A percentile compares a stretch with the other conserved stretches of the same genome.
Conservation (phyloP, 2,797 vertebrate species). For the Manis javanica region DNA sequence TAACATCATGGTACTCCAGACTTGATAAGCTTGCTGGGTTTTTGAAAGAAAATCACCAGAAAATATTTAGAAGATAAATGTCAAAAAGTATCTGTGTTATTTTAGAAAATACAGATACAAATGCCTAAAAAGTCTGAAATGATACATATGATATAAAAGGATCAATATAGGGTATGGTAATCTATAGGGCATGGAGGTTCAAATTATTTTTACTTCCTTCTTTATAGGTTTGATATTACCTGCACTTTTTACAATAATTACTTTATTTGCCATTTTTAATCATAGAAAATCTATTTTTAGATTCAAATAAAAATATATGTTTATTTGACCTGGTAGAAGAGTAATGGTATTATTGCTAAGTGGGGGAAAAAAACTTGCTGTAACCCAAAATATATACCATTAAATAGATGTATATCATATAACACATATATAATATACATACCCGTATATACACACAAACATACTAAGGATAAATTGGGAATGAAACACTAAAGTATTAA, state of each 20-base stretch:
- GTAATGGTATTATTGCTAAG: neutral
- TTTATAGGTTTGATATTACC: neutral
- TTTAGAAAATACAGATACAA: slow-evolving; percentile 52
- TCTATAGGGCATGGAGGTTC: neutral
- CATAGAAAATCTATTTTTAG: neutral
- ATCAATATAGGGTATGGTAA: neutral
- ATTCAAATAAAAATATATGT: slow-evolving; percentile 14
- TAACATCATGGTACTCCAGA: neutral
- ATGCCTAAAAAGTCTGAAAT: neutral
- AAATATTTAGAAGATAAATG: slow-evolving; percentile 59
- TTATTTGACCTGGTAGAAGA: neutral
- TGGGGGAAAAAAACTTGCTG: neutral
- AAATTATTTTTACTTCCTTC: slow-evolving; percentile 13
- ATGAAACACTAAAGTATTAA: slow-evolving; percentile 1
- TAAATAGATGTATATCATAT: neutral
- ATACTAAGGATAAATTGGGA: neutral
- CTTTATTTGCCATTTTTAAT: neutral
- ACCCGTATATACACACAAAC: neutral
- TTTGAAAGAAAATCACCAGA: slow-evolving; percentile 40
- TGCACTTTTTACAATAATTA: neutral
- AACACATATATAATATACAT: neutral
- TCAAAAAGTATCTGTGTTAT: neutral
- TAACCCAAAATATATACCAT: neutral
- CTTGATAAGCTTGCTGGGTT: neutral
- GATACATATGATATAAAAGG: neutral